Evolutionary conservation across 2,113 vertebrate species (phyloP).

Genomic region (Dascyllus trimaculatus): DNA sequence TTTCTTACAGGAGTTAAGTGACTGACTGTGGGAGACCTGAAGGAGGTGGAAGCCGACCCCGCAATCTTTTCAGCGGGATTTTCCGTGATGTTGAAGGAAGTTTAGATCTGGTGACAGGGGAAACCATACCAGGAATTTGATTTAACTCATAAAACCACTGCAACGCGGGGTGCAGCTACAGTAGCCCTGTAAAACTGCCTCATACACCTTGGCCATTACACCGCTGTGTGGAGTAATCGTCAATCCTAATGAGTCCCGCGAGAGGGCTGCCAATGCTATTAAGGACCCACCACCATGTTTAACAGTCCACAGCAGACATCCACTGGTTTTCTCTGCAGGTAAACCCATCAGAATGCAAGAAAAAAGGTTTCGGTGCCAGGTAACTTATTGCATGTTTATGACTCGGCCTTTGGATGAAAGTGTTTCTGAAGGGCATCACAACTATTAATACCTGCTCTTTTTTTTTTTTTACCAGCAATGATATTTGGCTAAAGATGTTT

Average conservation of each 20-base stretch:
- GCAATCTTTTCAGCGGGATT: constrained; percentile 18
- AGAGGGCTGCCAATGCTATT: constrained; percentile 66
- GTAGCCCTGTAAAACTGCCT: constrained; percentile 57
- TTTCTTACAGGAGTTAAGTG: neutral
- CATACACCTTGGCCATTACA: constrained; percentile 60
- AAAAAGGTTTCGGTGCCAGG: constrained; percentile 7
- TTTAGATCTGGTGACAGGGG: constrained; percentile 38
- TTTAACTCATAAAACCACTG: constrained; percentile 58
- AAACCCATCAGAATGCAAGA: constrained; percentile 29
- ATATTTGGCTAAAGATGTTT: constrained; percentile 12
- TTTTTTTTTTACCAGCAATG: neutral
- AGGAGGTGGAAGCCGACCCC: constrained; percentile 4
- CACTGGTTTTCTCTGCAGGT: constrained; percentile 38
- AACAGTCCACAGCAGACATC: constrained; percentile 31
- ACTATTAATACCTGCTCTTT: constrained; percentile 10
- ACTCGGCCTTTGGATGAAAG: constrained; percentile 21
- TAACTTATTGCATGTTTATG: constrained; percentile 6
- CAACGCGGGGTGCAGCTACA: constrained; percentile 35
- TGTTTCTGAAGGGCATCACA: constrained; percentile 11
- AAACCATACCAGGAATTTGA: constrained; percentile 33
- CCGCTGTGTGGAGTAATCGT: constrained; percentile 49
- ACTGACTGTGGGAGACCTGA: neutral
- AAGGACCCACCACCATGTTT: constrained; percentile 52
- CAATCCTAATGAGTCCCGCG: constrained; percentile 70
- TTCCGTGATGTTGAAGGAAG: constrained; percentile 32